Evolutionary conservation across 1,140 invertebrate genomes (phyloP).

Genomic region (Holcopasites calliopsidis): DNA sequence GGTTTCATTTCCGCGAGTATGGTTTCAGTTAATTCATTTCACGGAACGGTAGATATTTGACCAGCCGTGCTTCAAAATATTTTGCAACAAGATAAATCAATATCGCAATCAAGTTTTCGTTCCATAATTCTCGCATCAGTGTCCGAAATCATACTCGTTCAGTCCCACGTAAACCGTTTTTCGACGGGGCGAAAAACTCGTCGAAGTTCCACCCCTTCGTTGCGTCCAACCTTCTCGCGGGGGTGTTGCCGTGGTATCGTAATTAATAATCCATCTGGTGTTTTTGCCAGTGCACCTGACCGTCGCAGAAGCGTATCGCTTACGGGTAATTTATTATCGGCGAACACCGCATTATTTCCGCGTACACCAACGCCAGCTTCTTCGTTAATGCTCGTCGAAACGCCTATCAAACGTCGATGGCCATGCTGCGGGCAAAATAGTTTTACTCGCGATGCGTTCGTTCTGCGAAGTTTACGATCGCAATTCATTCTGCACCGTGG

Average conservation of each 20-base stretch:
- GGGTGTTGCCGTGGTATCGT: constrained; percentile 64
- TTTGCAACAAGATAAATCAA: neutral
- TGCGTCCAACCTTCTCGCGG: neutral
- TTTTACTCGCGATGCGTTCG: neutral
- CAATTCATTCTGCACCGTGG: neutral
- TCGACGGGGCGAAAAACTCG: constrained; percentile 9
- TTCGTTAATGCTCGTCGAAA: constrained; percentile 43
- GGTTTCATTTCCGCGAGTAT: no score
- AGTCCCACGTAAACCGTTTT: constrained; percentile 1
- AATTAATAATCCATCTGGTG: constrained; percentile 78
- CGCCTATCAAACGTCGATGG: constrained; percentile 39
- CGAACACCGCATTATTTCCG: constrained; percentile 60
- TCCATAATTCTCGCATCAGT: neutral
- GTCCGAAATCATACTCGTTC: neutral
- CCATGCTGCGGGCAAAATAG: neutral
- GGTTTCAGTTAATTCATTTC: no score
- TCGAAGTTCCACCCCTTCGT: constrained; percentile 1
- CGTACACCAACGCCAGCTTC: constrained; percentile 41
- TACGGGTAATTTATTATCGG: constrained; percentile 71
- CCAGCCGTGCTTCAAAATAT: neutral
- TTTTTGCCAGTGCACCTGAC: constrained; percentile 70
- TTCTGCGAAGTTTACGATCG: neutral
- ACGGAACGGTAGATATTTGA: no score
- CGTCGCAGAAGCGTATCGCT: constrained; percentile 62
- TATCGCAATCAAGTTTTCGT: neutral